Conservation (phyloP, 2,797 vertebrate species). For the Thamnophis elegans region DNA sequence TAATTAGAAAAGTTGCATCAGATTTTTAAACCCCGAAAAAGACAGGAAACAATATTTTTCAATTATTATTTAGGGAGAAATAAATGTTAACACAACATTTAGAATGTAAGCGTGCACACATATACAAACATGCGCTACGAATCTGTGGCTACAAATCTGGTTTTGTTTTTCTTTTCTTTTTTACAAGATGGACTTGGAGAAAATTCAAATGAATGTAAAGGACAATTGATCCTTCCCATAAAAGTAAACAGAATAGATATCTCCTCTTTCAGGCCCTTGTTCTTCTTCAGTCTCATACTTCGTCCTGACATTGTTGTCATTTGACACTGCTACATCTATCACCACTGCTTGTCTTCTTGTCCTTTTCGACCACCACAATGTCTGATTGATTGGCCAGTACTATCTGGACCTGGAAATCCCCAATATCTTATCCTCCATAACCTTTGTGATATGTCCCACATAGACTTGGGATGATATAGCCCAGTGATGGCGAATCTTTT, state of each 20-base stretch:
- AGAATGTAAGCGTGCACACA: neutral
- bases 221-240: slow-evolving; percentile 61
- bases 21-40: neutral
- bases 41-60: neutral
- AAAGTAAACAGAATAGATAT: slow-evolving; percentile 35
- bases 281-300: no score
- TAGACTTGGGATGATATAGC: no score
- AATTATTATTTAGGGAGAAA: neutral
- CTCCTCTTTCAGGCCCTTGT: no score
- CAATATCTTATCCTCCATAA: no score
- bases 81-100: neutral
- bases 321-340: no score
- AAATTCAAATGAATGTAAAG: slow-evolving; percentile 63
- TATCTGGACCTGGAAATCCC: no score
- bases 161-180: slow-evolving; percentile 33
- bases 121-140: neutral
- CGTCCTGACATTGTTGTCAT: no score
- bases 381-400: no score
- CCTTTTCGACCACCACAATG: no score
- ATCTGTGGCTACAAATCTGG: slow-evolving; percentile 35
- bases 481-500: no score
- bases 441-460: no score
- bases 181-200: slow-evolving; percentile 55
- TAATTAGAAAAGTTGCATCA: neutral
- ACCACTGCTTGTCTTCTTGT: no score